A percentile compares a stretch with the other conserved stretches of the same genome.
Evolutionary conservation across 2,797 vertebrate species (phyloP).

Genomic region (Orientallactaga sibirica): DNA sequence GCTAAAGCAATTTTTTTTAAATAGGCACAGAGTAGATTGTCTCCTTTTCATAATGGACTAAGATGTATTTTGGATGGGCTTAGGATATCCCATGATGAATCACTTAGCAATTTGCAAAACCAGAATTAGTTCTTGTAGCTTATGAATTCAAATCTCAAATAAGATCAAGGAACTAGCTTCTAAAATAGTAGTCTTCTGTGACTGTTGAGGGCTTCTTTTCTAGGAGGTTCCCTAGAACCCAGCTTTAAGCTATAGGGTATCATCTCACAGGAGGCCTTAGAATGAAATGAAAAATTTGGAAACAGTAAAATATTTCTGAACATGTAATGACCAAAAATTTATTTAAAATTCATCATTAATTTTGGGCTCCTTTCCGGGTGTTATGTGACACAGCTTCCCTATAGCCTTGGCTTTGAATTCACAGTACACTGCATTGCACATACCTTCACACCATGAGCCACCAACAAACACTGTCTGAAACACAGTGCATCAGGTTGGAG

Average conservation of each 20-base stretch:
- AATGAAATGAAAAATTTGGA: background rate
- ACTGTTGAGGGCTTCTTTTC: background rate
- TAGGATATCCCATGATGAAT: background rate
- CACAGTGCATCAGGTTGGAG: no score
- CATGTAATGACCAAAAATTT: background rate
- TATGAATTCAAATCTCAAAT: constrained; percentile 50
- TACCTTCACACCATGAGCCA: no score
- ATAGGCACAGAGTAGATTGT: background rate
- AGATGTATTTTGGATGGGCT: background rate
- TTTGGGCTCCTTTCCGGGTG: background rate
- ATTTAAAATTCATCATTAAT: background rate
- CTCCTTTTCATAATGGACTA: background rate
- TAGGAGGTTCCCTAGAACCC: background rate
- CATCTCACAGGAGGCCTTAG: background rate
- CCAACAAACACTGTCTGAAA: background rate
- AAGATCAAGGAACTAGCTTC: background rate
- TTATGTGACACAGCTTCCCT: background rate
- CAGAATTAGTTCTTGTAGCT: background rate
- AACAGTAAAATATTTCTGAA: background rate
- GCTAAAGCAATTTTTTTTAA: background rate
- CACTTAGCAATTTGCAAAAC: background rate
- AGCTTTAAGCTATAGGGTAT: background rate
- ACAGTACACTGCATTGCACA: background rate
- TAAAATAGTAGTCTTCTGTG: background rate
- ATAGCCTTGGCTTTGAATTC: background rate